These are phyloP conservation scores for Peromyscus polionotus DNA, from an alignment of 2,113 vertebrate genomes.

Conservation along the genomic window DNA sequence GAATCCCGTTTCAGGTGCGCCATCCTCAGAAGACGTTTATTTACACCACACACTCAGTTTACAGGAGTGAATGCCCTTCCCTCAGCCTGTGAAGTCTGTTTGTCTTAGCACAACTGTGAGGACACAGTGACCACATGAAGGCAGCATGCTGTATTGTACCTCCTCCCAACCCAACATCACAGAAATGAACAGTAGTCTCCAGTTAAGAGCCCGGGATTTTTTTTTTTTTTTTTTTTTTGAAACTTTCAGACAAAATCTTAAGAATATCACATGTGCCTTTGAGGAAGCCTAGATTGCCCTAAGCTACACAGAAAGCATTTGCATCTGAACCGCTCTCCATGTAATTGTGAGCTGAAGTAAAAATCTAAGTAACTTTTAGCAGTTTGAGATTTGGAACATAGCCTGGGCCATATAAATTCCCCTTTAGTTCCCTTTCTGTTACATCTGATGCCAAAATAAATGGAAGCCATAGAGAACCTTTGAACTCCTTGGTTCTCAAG, in stretches of 20 bases:
- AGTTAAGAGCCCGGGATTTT: constrained; percentile 74
- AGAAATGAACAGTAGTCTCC: constrained; percentile 68
- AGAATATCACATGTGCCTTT: constrained; percentile 46
- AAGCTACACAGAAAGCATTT: constrained; percentile 78
- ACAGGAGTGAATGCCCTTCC: constrained; percentile 70
- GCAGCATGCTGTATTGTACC: constrained; percentile 65
- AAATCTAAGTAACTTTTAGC: constrained; percentile 83
- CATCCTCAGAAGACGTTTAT: constrained; percentile 65
- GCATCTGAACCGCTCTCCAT: constrained; percentile 79
- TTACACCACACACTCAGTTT: constrained; percentile 71
- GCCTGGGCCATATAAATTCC: constrained; percentile 71
- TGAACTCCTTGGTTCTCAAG: constrained; percentile 72
- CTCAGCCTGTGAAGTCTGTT: constrained; percentile 67
- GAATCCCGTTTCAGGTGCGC: constrained; percentile 72
- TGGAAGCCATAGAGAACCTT: constrained; percentile 68
- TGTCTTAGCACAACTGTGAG: constrained; percentile 76
- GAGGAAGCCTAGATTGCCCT: constrained; percentile 70
- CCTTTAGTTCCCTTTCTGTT: constrained; percentile 68
- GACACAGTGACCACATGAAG: constrained; percentile 68
- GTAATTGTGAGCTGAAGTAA: constrained; percentile 80
- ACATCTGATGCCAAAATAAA: constrained; percentile 79
- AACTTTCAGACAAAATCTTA: constrained; percentile 58
- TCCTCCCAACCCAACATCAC: constrained; percentile 55
- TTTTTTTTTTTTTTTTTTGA: constrained; percentile 22
- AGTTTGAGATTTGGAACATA: constrained; percentile 82